Conservation (phyloP, 2,888 invertebrate species). For the Hermodice carunculata region DNA sequence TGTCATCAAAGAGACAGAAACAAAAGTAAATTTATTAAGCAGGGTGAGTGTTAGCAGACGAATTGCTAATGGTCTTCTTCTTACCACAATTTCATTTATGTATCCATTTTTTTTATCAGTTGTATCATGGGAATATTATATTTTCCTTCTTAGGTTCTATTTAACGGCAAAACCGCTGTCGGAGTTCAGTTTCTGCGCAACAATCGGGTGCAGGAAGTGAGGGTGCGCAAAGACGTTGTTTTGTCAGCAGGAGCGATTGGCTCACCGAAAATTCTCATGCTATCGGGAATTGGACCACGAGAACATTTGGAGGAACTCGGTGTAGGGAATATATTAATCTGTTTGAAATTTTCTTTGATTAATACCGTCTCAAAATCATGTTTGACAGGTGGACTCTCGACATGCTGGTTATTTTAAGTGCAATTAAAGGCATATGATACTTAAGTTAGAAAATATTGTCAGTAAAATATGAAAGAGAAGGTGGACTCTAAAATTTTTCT, state of each 20-base stretch:
- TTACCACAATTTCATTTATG: too few species aligned
- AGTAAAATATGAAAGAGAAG: too few species aligned
- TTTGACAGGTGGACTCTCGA: background rate
- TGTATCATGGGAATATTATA: too few species aligned
- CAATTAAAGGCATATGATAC: too few species aligned
- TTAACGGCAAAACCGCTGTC: slow-evolving; percentile 52
- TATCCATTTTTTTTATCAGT: too few species aligned
- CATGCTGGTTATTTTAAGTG: too few species aligned
- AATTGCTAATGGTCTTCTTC: too few species aligned
- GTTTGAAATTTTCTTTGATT: background rate
- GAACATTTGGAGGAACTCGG: slow-evolving; percentile 60
- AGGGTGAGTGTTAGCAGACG: too few species aligned
- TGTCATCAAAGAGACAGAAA: too few species aligned
- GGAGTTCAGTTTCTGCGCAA: slow-evolving; percentile 56
- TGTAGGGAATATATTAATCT: slow-evolving; percentile 65
- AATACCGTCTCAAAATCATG: background rate
- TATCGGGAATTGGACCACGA: slow-evolving; percentile 68
- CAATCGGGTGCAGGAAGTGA: slow-evolving; percentile 46
- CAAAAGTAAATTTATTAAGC: too few species aligned
- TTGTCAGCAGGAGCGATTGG: slow-evolving; percentile 68
- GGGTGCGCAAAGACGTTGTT: slow-evolving; percentile 57
- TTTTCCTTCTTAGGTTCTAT: slow-evolving; percentile 43
- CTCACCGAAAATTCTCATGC: slow-evolving; percentile 66
- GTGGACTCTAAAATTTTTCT: too few species aligned
- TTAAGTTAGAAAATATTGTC: too few species aligned